phyloP scores from a whole-genome alignment of 2,888 invertebrate genomes.

The Lasioglossum oenotherae region DNA sequence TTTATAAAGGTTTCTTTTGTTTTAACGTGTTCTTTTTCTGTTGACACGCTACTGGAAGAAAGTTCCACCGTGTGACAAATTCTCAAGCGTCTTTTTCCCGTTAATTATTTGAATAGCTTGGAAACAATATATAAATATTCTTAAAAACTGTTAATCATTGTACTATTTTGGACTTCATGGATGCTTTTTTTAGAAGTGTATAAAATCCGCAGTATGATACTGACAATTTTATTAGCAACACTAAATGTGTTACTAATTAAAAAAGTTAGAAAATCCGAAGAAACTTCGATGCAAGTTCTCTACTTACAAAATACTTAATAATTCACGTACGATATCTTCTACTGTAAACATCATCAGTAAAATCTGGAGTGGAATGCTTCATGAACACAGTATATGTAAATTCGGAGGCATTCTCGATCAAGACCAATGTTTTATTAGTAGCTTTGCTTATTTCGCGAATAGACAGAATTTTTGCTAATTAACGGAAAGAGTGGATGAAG shows the following conservation, averaged over 20 bases:
- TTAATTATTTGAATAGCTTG: no score
- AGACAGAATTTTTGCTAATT: slow-evolving; percentile 49
- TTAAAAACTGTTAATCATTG: background rate
- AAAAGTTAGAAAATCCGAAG: background rate
- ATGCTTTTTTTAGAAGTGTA: background rate
- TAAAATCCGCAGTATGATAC: background rate
- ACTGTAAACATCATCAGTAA: background rate
- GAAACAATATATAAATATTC: background rate
- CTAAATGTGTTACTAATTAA: background rate
- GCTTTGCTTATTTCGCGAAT: background rate
- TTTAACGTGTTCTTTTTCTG: background rate
- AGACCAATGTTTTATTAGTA: background rate
- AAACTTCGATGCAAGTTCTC: background rate
- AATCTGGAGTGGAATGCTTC: background rate
- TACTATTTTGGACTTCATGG: background rate
- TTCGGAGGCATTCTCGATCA: background rate
- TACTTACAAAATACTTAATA: background rate
- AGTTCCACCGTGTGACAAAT: background rate
- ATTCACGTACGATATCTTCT: background rate
- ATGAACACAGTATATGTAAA: background rate
- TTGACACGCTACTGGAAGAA: background rate
- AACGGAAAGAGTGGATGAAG: slow-evolving; percentile 23
- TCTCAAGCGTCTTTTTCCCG: background rate
- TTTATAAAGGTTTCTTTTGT: background rate
- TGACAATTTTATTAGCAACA: background rate